These are phyloP conservation scores for Drosophila burlai DNA, from an alignment of 1,140 invertebrate genomes.

Conservation along the genomic window DNA sequence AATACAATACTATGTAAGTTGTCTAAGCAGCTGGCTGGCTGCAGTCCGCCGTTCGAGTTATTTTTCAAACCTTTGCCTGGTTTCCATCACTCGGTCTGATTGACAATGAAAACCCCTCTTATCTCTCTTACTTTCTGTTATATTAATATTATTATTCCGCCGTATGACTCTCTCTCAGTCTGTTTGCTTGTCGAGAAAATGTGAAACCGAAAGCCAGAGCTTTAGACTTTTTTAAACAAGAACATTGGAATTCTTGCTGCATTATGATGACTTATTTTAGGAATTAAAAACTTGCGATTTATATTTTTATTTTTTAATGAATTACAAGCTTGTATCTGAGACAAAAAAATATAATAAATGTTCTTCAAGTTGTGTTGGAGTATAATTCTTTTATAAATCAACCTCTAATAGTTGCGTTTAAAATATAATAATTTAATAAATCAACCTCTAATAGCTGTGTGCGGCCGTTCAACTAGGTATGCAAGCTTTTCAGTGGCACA, in stretches of 20 bases:
- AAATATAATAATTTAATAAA: not conserved
- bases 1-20: constrained; percentile 25
- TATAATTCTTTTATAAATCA: not conserved
- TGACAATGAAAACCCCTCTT: constrained; percentile 36
- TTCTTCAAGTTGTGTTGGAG: too few species aligned
- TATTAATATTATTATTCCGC: constrained; percentile 1
- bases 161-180: not conserved
- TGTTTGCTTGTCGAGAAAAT: not conserved
- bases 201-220: not conserved
- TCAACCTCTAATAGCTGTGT: constrained; percentile 1
- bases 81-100: constrained; percentile 25
- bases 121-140: not conserved
- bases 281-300: too few species aligned
- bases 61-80: constrained; percentile 9
- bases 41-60: constrained; percentile 7
- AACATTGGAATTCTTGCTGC: not conserved
- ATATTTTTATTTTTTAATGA: too few species aligned
- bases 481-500: constrained; percentile 3
- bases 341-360: not conserved
- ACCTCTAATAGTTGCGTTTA: not conserved
- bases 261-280: not conserved
- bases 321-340: not conserved
- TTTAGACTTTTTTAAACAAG: not conserved
- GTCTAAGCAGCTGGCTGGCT: constrained; percentile 4
- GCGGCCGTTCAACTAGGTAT: not conserved